Evolutionary conservation across 1,140 invertebrate genomes (phyloP).

Genomic region (Lepidurus couesii): DNA sequence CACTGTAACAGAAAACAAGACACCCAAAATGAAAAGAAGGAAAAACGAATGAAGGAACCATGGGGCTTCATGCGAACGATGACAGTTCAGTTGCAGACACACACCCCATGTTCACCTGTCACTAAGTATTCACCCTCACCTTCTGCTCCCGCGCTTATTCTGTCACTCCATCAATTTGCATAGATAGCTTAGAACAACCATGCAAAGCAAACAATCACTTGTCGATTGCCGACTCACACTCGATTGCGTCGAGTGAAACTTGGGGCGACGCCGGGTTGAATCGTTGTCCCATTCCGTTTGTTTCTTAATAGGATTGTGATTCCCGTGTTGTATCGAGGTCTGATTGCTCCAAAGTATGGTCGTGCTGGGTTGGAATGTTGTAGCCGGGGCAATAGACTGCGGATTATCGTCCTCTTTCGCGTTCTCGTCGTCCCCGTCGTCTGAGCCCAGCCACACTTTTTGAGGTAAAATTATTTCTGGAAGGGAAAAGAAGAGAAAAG

Average conservation of each 20-base stretch:
- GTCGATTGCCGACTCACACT: background rate
- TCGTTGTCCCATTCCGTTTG: background rate
- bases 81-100: background rate
- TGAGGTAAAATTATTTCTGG: background rate
- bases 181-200: background rate
- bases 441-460: background rate
- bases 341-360: background rate
- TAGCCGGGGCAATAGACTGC: background rate
- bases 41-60: no score
- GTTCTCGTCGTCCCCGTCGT: background rate
- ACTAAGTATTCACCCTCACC: slow-evolving; percentile 12
- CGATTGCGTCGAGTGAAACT: background rate
- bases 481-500: background rate
- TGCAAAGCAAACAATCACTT: background rate
- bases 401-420: background rate
- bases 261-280: background rate
- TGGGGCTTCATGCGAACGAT: no score
- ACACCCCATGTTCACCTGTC: background rate
- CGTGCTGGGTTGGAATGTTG: background rate
- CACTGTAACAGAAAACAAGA: no score
- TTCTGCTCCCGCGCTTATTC: background rate
- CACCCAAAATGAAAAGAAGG: no score
- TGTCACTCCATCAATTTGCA: background rate
- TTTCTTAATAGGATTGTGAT: background rate
- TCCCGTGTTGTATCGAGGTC: background rate